phyloP scores from a whole-genome alignment of 2,888 invertebrate genomes.

The Eudemis profundana region DNA sequence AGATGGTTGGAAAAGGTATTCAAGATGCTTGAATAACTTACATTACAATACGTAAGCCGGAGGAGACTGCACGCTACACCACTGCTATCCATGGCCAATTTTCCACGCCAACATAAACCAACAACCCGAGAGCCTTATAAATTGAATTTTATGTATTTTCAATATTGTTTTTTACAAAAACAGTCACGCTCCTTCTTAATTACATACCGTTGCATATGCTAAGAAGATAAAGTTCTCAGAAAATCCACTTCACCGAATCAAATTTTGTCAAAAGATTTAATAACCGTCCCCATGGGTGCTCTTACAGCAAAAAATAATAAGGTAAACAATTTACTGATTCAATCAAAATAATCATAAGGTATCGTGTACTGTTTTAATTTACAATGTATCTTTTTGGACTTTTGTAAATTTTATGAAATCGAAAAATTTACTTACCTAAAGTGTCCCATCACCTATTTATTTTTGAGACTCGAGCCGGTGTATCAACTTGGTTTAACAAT shows the following conservation, averaged over 20 bases:
- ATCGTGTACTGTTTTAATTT: neutral
- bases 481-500: too few relatives aligned
- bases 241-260: conserved; percentile 16
- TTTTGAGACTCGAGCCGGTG: too few relatives aligned
- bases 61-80: too few relatives aligned
- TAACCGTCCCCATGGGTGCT: neutral
- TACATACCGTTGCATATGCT: neutral
- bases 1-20: too few relatives aligned
- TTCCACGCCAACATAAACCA: too few relatives aligned
- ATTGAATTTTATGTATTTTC: too few relatives aligned
- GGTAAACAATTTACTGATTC: conserved; percentile 10
- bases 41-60: too few relatives aligned
- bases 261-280: conserved; percentile 29
- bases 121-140: too few relatives aligned
- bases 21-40: too few relatives aligned
- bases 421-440: neutral
- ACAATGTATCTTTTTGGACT: conserved; percentile 1
- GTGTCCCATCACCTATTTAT: neutral
- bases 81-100: too few relatives aligned
- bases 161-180: too few relatives aligned
- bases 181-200: neutral
- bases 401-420: neutral
- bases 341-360: conserved; percentile 12
- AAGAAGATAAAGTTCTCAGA: conserved; percentile 16
- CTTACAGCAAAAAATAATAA: conserved; percentile 15